Conservation (phyloP, 2,113 vertebrate species). For the Campylomormyrus tamandua region DNA sequence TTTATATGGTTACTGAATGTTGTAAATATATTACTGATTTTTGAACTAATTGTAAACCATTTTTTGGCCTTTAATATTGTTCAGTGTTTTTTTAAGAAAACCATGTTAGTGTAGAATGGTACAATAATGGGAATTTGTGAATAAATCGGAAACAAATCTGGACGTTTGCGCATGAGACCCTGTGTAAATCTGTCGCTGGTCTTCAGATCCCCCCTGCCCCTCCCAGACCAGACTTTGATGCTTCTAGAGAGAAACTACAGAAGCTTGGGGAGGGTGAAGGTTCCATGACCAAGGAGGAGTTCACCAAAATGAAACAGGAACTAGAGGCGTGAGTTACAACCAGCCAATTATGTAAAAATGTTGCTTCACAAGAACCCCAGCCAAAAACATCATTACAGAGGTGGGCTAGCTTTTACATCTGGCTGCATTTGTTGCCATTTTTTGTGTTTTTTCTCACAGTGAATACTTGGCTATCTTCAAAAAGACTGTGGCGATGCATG, state of each 20-base stretch:
- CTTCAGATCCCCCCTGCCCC: slow-evolving; percentile 91
- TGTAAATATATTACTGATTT: not conserved
- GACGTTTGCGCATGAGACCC: not conserved
- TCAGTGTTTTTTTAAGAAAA: not conserved
- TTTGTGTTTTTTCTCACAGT: slow-evolving; percentile 54
- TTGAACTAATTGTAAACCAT: not conserved
- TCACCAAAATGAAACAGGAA: slow-evolving; percentile 99
- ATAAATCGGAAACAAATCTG: not conserved
- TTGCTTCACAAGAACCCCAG: not conserved
- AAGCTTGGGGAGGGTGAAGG: slow-evolving; percentile 97
- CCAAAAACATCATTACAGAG: not conserved
- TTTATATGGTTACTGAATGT: not conserved
- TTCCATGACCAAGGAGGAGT: slow-evolving; percentile 98
- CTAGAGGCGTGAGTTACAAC: slow-evolving; percentile 84
- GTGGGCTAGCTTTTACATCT: not conserved
- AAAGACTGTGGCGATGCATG: slow-evolving; percentile 98
- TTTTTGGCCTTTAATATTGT: not conserved
- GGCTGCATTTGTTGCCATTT: too few species aligned
- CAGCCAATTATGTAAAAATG: not conserved
- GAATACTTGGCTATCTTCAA: slow-evolving; percentile 99
- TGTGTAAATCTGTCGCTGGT: not conserved
- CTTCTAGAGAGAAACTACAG: slow-evolving; percentile 95
- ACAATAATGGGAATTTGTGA: not conserved
- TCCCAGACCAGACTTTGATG: slow-evolving; percentile 94
- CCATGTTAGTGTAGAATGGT: not conserved